Evolutionary conservation across 1,140 invertebrate species (phyloP), one percentile per base, ranked within the genome.

Genomic region (Drosophila orena): DNA sequence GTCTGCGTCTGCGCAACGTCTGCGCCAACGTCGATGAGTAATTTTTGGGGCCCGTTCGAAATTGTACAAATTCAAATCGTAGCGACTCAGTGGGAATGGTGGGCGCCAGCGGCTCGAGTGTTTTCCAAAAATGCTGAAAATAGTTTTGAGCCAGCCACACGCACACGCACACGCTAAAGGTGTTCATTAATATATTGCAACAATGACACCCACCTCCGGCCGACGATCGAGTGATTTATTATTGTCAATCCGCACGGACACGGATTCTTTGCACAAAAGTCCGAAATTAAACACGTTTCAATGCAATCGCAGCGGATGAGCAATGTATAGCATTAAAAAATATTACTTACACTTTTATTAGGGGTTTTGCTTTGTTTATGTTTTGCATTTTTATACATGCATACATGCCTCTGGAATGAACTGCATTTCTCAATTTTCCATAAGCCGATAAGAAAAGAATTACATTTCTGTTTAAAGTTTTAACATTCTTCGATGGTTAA

Each of bases 11-110:
- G 30, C 38, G 65, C 66, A 50, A 10, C 43, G 69, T 72, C 70
- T 76, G 62, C 74, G 73, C 54, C 50, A 64, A 65, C 71, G 72
- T 76, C 72, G 74, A 77, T 77, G 73, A 77, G 73, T 77, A 77
- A 77, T 61, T 77, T 74, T 22, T 38, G 30, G 38, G 2, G 20
- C 7, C 38, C 34, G n/a, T 30, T 69, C 12, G 22, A 30, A 50
- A 4, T 68, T 24, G 24, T 27, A 27, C 27, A 27, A 38, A 61
- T 10, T 34, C 34, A 38, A 46, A 35, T n/a, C 24, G 15, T 34
- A 24, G 27, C 14, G 22, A 20, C 35, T 35, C 6, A 17, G 11
- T 68, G 44, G 49, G 49, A 56, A 42, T 58, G 7, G 59, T 74
- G 70, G 70, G 47, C 47, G 49, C 58, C 69, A 47, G 46, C 68